Evolutionary conservation across 1,140 invertebrate genomes (phyloP).

Genomic region (Habropoda laboriosa): DNA sequence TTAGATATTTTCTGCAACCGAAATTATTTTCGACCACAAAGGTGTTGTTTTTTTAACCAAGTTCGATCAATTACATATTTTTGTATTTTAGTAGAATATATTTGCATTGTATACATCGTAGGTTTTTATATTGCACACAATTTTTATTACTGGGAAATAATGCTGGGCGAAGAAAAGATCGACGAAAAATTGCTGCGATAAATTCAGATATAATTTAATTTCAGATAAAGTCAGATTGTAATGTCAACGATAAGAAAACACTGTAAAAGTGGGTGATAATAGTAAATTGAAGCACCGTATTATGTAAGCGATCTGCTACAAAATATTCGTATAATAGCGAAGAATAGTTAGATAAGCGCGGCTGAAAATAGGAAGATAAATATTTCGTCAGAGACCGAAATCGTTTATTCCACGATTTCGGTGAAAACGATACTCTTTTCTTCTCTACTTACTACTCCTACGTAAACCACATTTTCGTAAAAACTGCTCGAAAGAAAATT

Average conservation of each 20-base stretch:
- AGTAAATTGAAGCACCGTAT: constrained; percentile 8
- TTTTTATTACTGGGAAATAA: neutral
- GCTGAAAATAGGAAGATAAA: constrained; percentile 15
- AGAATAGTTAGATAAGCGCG: constrained; percentile 25
- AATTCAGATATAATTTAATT: neutral
- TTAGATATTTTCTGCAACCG: too few relatives aligned
- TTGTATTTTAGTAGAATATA: too few relatives aligned
- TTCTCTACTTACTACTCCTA: neutral
- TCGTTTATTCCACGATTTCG: neutral
- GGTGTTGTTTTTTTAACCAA: too few relatives aligned
- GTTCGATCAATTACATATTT: too few relatives aligned
- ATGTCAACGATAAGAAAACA: constrained; percentile 24
- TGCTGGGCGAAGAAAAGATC: too few relatives aligned
- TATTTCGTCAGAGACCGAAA: constrained; percentile 8
- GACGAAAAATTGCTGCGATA: neutral
- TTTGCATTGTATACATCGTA: neutral
- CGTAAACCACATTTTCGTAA: neutral
- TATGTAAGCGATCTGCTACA: constrained; percentile 20
- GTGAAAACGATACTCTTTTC: neutral
- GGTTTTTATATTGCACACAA: neutral
- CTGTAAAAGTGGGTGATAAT: constrained; percentile 31
- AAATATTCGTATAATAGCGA: constrained; percentile 17
- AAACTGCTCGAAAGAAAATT: neutral
- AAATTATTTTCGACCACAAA: too few relatives aligned
- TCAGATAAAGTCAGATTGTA: constrained; percentile 35